Evolutionary conservation across 2,888 invertebrate species (phyloP).

Genomic region (Xiphydria camelus): DNA sequence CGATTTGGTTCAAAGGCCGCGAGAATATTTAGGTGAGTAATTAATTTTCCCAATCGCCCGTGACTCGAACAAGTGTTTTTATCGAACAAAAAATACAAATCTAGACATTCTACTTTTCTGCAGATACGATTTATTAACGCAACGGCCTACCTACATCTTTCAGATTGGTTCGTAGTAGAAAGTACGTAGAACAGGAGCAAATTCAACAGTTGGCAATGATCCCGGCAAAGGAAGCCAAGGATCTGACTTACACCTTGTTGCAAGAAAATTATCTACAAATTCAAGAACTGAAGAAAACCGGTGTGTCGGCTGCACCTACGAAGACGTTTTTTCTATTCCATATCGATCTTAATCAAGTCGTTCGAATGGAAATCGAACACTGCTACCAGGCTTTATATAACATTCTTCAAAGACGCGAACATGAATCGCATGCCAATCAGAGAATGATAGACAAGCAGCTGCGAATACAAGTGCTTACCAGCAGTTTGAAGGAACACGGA

Average conservation of each 20-base stretch:
- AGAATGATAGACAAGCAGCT: slow-evolving; percentile 86
- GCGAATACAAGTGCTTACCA: slow-evolving; percentile 79
- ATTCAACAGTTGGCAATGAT: slow-evolving; percentile 93
- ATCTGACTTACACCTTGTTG: slow-evolving; percentile 80
- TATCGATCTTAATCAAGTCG: slow-evolving; percentile 71
- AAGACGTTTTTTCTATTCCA: slow-evolving; percentile 81
- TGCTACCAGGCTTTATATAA: slow-evolving; percentile 75
- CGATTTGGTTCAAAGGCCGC: slow-evolving; percentile 84
- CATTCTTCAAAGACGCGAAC: slow-evolving; percentile 67
- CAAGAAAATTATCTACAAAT: slow-evolving; percentile 77
- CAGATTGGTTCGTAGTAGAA: slow-evolving; percentile 77
- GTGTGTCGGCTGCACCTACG: slow-evolving; percentile 73
- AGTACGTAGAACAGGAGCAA: slow-evolving; percentile 87
- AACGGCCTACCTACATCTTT: too few species aligned
- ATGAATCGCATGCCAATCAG: slow-evolving; percentile 70
- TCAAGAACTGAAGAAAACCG: slow-evolving; percentile 74
- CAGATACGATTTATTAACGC: too few species aligned
- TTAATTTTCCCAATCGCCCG: not conserved
- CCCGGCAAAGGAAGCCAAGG: slow-evolving; percentile 90
- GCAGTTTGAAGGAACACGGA: slow-evolving; percentile 76
- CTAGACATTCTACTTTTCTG: too few species aligned
- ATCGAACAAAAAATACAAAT: not conserved
- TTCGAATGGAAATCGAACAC: slow-evolving; percentile 70
- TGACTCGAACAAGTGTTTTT: not conserved
- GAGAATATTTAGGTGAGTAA: slow-evolving; percentile 73